Evolutionary conservation across 2,888 invertebrate species (phyloP).

Genomic region (Agrotis exclamationis): DNA sequence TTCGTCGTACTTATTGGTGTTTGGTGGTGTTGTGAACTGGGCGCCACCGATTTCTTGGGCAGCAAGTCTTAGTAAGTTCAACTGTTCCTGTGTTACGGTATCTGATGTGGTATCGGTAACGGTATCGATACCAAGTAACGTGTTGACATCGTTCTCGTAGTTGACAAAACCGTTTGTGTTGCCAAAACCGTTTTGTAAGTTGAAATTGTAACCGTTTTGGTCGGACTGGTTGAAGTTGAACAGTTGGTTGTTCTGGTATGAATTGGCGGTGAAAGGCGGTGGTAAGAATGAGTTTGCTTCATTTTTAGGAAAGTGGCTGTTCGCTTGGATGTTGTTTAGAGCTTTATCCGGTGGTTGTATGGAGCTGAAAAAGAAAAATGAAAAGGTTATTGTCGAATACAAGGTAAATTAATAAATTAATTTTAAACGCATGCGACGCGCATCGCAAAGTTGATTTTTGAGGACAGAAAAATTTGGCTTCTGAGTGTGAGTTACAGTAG

Average conservation of each 20-base stretch:
- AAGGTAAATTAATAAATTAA: too few species aligned
- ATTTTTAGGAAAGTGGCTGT: slow-evolving; percentile 78
- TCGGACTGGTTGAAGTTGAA: slow-evolving; percentile 82
- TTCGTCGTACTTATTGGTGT: slow-evolving; percentile 78
- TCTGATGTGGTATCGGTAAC: slow-evolving; percentile 74
- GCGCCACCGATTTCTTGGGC: slow-evolving; percentile 89
- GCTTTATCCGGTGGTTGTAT: slow-evolving; percentile 84
- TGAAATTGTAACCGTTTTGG: slow-evolving; percentile 81
- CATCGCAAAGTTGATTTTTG: too few species aligned
- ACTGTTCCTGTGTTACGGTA: slow-evolving; percentile 85
- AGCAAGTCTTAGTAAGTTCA: slow-evolving; percentile 87
- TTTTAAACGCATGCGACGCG: too few species aligned
- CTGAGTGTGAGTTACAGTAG: too few species aligned
- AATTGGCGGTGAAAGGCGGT: slow-evolving; percentile 71
- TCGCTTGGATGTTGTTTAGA: slow-evolving; percentile 75
- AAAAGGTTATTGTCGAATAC: too few species aligned
- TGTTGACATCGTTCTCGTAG: slow-evolving; percentile 82
- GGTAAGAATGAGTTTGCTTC: slow-evolving; percentile 77
- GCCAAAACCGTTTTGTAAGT: slow-evolving; percentile 80
- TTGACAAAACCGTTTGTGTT: slow-evolving; percentile 82
- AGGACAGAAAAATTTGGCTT: too few species aligned
- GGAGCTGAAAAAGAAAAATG: too few species aligned
- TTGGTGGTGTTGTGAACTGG: slow-evolving; percentile 80
- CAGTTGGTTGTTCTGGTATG: slow-evolving; percentile 77
- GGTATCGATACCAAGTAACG: slow-evolving; percentile 80